phyloP scores from a whole-genome alignment of 2,888 invertebrate genomes.

The Eurytoma californica region DNA sequence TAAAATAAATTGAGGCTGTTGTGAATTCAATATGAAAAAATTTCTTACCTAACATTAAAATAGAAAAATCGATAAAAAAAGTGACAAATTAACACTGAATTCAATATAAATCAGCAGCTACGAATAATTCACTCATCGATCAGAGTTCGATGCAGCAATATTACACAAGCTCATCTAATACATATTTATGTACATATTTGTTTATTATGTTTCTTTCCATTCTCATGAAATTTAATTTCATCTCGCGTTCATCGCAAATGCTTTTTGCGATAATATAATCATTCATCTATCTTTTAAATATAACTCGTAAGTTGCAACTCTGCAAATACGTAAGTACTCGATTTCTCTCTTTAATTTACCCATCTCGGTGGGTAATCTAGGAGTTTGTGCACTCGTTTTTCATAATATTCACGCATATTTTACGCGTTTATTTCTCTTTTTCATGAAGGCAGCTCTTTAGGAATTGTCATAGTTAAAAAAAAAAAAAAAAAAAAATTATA shows the following conservation, averaged over 20 bases:
- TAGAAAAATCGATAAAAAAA: conserved; percentile 18
- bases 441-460: conserved; percentile 43
- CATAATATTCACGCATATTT: conserved; percentile 24
- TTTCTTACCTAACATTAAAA: neutral
- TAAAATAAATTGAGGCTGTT: neutral
- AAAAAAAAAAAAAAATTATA: conserved; percentile 38
- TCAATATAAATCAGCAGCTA: conserved; percentile 53
- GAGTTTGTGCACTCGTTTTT: conserved; percentile 50
- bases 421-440: conserved; percentile 7
- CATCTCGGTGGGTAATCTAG: conserved; percentile 6
- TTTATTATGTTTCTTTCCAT: conserved; percentile 37
- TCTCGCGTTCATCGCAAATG: conserved; percentile 23
- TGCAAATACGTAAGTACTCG: conserved; percentile 51
- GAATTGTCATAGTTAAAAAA: conserved; percentile 48
- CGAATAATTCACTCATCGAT: conserved; percentile 28
- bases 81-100: conserved; percentile 49
- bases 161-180: conserved; percentile 46
- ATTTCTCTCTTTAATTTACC: conserved; percentile 15
- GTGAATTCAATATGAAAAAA: neutral
- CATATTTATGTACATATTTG: conserved; percentile 50
- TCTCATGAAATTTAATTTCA: conserved; percentile 25
- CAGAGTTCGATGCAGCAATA: conserved; percentile 13
- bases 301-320: conserved; percentile 35
- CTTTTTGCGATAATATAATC: conserved; percentile 28
- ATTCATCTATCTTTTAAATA: conserved; percentile 25